Evolutionary conservation across 2,888 invertebrate genomes (phyloP), one percentile per base, ranked within the genome.

Genomic region (Cephalotes varians): DNA sequence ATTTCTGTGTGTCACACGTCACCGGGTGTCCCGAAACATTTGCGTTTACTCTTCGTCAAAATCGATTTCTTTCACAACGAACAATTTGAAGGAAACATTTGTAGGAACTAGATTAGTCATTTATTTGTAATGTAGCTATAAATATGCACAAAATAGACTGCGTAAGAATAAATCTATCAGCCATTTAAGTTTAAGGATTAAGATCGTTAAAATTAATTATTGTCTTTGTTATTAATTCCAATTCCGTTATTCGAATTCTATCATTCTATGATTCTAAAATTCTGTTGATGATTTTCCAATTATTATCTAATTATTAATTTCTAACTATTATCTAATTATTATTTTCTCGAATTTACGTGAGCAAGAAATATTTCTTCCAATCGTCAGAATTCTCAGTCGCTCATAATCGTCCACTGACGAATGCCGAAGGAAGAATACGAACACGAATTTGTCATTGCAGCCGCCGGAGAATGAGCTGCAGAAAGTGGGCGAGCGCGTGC

Each of bases 401-500:
- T n/a, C 5, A 49, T 7, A 25, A 62, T 64, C 2, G 25, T 15
- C 9, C 34, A 7, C 34, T 9, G 21, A 25, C 15, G 7, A 62
- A 25, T 12, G 34, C 18, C 51, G 12, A 76, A 21, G 21, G 12
- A 76, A 21, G 21, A 7, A 47, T 15, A 9, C 31, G 44, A 64
- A 37, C 9, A 28, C 5, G 5, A 21, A 31, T 77, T 72, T 82
- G n/a, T 65, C 28, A n/a, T 88, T 87, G 1, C 96, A 98, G 98
- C 98, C 98, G 92, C 98, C 98, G 90, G 98, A 98, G 95, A 98
- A 98, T 97, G 98, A 98, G 95, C 96, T 98, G 94, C 98, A 98
- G 95, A 98, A 98, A 96, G 96, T 96, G 89, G 96, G 96, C 85
- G 97, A 97, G 94, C 96, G 98, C 85, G 97, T 97, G 93, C 97